Percentiles rank a stretch among this genome's conserved stretches.
Evolutionary conservation across 2,888 invertebrate species (phyloP).

Genomic region (Mimachlamys varia): DNA sequence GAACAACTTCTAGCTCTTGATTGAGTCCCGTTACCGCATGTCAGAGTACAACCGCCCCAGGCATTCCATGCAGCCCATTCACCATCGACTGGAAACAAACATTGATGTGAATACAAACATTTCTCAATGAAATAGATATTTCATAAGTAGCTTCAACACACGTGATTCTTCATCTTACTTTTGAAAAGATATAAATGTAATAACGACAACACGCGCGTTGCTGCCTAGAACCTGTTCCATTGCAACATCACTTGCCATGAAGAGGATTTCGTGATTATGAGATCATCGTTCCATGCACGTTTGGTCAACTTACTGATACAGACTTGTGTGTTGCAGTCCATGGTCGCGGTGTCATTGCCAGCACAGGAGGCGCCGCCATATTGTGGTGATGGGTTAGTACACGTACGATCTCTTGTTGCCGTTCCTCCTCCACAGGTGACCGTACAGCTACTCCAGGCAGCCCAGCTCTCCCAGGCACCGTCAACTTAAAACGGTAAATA

Average conservation of each 20-base stretch:
- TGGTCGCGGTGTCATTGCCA: slow-evolving; percentile 55
- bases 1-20: slow-evolving; percentile 42
- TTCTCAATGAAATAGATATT: not conserved
- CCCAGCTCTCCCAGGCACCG: slow-evolving; percentile 68
- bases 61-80: slow-evolving; percentile 46
- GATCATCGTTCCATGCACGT: not conserved
- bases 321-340: slow-evolving; percentile 66
- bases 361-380: slow-evolving; percentile 68
- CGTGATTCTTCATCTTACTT: not conserved
- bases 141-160: too few species aligned
- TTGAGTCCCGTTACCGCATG: slow-evolving; percentile 45
- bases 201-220: too few species aligned
- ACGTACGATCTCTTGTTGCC: slow-evolving; percentile 53
- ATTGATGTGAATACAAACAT: not conserved
- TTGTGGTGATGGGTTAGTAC: slow-evolving; percentile 60
- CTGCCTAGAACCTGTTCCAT: too few species aligned
- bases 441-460: slow-evolving; percentile 53
- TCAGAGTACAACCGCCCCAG: slow-evolving; percentile 46
- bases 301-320: slow-evolving; percentile 70
- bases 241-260: too few species aligned
- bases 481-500: slow-evolving; percentile 63
- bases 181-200: too few species aligned
- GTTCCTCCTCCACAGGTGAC: slow-evolving; percentile 51
- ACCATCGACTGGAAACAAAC: slow-evolving; percentile 45
- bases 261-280: not conserved